A percentile compares a stretch with the other conserved stretches of the same genome.
Evolutionary conservation across 2,888 invertebrate genomes (phyloP).

Genomic region (Campopleginae sp.): DNA sequence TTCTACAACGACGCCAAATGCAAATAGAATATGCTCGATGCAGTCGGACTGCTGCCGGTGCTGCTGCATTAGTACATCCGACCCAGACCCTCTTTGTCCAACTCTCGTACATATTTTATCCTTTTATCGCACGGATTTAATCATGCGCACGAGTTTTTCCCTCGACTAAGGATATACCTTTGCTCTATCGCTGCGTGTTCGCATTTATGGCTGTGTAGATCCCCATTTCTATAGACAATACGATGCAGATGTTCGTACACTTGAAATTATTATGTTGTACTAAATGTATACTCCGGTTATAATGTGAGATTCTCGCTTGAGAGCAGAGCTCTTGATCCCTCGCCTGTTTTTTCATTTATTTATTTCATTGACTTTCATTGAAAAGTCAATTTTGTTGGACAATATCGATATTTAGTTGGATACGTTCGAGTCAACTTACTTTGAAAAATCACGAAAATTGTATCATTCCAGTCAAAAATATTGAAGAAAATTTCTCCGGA

Average conservation of each 20-base stretch:
- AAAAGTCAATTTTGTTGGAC: too few species aligned
- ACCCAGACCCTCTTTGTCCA: slow-evolving; percentile 61
- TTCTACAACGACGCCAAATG: slow-evolving; percentile 70
- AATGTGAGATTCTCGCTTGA: slow-evolving; percentile 3
- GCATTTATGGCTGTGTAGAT: background rate
- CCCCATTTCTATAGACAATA: background rate
- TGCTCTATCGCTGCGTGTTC: background rate
- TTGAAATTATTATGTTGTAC: slow-evolving; percentile 15
- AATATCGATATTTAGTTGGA: too few species aligned
- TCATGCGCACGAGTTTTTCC: slow-evolving; percentile 54
- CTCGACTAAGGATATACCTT: slow-evolving; percentile 20
- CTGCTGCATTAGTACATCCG: slow-evolving; percentile 27
- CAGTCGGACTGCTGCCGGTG: slow-evolving; percentile 50
- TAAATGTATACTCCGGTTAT: background rate
- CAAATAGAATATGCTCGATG: slow-evolving; percentile 71
- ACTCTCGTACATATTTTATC: slow-evolving; percentile 32
- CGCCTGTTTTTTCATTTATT: background rate
- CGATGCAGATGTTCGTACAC: slow-evolving; percentile 16
- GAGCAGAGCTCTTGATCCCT: background rate
- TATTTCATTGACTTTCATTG: background rate
- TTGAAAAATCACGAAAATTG: too few species aligned
- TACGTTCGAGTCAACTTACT: too few species aligned
- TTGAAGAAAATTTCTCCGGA: too few species aligned
- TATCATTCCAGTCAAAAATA: too few species aligned
- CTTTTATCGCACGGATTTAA: slow-evolving; percentile 68